A percentile compares a stretch with the other conserved stretches of the same genome.
These are phyloP conservation scores for Dendrophyllia cribrosa DNA, from an alignment of 64 coral and sea anemone genomes.

Conservation along the genomic window DNA sequence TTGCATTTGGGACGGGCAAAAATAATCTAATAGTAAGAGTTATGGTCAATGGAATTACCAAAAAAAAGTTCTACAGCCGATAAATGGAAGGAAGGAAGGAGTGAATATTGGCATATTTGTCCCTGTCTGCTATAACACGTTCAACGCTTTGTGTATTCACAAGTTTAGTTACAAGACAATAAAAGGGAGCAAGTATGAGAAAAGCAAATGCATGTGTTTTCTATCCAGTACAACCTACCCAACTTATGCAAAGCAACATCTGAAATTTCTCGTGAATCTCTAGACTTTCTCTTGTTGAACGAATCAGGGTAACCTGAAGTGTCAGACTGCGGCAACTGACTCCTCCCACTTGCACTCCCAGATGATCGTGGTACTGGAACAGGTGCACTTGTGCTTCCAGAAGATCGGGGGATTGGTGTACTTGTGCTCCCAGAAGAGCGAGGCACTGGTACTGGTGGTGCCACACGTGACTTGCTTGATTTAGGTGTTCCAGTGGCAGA, in stretches of 20 bases:
- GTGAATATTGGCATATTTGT: no score
- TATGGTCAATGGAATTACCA: no score
- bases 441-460: conserved; percentile 53
- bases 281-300: conserved; percentile 60
- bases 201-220: no score
- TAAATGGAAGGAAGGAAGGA: no score
- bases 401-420: conserved; percentile 21
- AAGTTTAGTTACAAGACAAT: no score
- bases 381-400: conserved; percentile 35
- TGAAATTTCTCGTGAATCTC: conserved; percentile 61
- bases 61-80: no score
- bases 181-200: no score
- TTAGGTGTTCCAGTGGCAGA: conserved; percentile 15
- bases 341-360: conserved; percentile 42
- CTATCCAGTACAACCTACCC: not conserved
- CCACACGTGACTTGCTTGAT: conserved; percentile 36
- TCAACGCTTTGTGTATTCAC: no score
- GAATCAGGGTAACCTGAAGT: conserved; percentile 81
- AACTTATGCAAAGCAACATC: conserved; percentile 11
- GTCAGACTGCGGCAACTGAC: conserved; percentile 23
- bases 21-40: no score
- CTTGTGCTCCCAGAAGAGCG: conserved; percentile 57
- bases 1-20: no score
- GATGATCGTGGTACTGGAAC: conserved; percentile 40
- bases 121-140: no score